Evolutionary conservation across 2,888 invertebrate species (phyloP).

Genomic region (Boloria euphrosyne): DNA sequence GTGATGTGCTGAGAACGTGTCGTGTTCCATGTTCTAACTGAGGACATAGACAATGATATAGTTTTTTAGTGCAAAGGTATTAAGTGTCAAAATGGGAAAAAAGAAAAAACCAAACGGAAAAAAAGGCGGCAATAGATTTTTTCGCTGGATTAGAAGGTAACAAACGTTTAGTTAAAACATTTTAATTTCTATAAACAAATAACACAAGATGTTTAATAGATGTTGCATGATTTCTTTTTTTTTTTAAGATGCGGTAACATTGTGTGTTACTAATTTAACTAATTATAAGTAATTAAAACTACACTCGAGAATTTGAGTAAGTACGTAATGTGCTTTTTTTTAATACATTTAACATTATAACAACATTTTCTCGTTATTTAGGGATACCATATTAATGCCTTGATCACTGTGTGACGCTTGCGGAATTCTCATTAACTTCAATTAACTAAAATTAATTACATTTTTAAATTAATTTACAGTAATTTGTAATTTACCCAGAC

Average conservation of each 20-base stretch:
- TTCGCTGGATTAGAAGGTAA: conserved; percentile 78
- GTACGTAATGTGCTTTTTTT: too few relatives aligned
- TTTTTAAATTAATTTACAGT: too few relatives aligned
- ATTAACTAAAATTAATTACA: too few relatives aligned
- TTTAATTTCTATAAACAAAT: neutral
- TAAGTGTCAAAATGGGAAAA: conserved; percentile 66
- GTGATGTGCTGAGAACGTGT: conserved; percentile 41
- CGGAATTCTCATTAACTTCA: too few relatives aligned
- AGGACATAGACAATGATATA: conserved; percentile 51
- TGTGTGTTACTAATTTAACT: conserved; percentile 1
- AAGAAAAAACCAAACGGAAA: conserved; percentile 74
- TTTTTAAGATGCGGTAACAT: neutral
- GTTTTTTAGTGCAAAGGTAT: conserved; percentile 54
- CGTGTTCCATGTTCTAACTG: conserved; percentile 41
- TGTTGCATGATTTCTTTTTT: conserved; percentile 15
- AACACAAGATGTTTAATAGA: neutral
- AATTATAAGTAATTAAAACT: too few relatives aligned
- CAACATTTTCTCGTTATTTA: too few relatives aligned
- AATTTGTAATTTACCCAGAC: too few relatives aligned
- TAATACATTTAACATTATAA: too few relatives aligned
- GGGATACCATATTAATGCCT: too few relatives aligned
- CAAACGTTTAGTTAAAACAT: neutral
- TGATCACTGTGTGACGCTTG: too few relatives aligned
- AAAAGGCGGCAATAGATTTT: conserved; percentile 71
- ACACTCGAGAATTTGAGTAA: too few relatives aligned